Evolutionary conservation across 2,888 invertebrate species (phyloP).

Genomic region (Yponomeuta sedellus): DNA sequence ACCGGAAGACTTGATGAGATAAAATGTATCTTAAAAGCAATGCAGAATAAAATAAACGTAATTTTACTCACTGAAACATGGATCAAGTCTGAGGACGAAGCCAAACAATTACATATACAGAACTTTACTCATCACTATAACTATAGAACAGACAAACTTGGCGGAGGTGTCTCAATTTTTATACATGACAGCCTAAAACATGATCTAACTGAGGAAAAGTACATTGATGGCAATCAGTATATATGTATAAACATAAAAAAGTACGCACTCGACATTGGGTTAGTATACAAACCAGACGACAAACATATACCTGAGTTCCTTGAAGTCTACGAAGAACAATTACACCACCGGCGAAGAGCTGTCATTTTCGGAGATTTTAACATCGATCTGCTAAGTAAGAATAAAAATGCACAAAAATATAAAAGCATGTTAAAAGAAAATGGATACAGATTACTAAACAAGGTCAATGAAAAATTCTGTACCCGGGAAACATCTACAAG

Average conservation of each 20-base stretch:
- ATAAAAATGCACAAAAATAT: not conserved
- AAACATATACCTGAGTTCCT: not conserved
- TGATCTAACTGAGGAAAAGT: not conserved
- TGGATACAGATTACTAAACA: not conserved
- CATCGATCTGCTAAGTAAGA: not conserved
- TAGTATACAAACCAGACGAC: slow-evolving; percentile 6
- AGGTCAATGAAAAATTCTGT: not conserved
- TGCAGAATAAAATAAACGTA: slow-evolving; percentile 5
- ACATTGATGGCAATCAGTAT: not conserved
- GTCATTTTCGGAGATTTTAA: slow-evolving; percentile 1
- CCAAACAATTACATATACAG: not conserved
- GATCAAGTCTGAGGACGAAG: slow-evolving; percentile 11
- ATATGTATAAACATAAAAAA: not conserved
- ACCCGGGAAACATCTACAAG: not conserved
- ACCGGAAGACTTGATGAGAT: slow-evolving; percentile 17
- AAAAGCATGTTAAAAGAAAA: not conserved
- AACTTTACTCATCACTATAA: slow-evolving; percentile 4
- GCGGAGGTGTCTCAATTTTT: slow-evolving; percentile 1
- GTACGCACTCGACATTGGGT: not conserved
- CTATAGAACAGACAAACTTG: not conserved
- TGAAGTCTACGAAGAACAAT: not conserved
- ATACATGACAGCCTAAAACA: slow-evolving; percentile 7
- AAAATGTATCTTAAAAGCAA: slow-evolving; percentile 13
- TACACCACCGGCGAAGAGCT: not conserved
- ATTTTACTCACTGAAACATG: slow-evolving; percentile 12